Conservation (phyloP, 1,140 invertebrate genomes). For the Maniola jurtina region DNA sequence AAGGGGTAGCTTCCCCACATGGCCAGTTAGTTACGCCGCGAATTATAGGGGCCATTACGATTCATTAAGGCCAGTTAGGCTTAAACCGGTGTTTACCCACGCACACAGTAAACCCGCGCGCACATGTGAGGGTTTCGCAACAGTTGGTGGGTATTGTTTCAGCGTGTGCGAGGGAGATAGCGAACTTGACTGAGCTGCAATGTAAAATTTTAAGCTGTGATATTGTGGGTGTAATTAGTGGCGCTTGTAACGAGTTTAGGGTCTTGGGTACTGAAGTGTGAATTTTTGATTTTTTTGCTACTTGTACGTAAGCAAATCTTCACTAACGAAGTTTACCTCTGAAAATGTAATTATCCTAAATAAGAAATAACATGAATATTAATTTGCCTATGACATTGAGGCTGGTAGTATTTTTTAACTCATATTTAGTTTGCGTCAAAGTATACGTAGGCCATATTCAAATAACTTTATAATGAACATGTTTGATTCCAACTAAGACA, state of each 20-base stretch:
- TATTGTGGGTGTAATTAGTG: constrained; percentile 72
- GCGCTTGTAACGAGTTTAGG: constrained; percentile 65
- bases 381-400: neutral
- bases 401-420: no score
- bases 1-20: constrained; percentile 63
- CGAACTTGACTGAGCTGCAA: constrained; percentile 41
- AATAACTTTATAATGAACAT: no score
- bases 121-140: constrained; percentile 49
- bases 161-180: constrained; percentile 43
- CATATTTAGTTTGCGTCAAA: no score
- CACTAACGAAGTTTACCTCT: neutral
- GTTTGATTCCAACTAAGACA: no score
- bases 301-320: constrained; percentile 8
- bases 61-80: constrained; percentile 80
- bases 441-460: no score
- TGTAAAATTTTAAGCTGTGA: constrained; percentile 64
- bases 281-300: constrained; percentile 51
- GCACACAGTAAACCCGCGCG: constrained; percentile 51
- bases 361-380: neutral
- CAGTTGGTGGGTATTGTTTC: constrained; percentile 60
- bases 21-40: constrained; percentile 79
- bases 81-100: constrained; percentile 77
- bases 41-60: constrained; percentile 80
- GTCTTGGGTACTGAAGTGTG: constrained; percentile 54
- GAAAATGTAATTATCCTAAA: neutral